A percentile compares a stretch with the other conserved stretches of the same genome.
Evolutionary conservation across 2,113 vertebrate species (phyloP).

Genomic region (Chauna torquata): DNA sequence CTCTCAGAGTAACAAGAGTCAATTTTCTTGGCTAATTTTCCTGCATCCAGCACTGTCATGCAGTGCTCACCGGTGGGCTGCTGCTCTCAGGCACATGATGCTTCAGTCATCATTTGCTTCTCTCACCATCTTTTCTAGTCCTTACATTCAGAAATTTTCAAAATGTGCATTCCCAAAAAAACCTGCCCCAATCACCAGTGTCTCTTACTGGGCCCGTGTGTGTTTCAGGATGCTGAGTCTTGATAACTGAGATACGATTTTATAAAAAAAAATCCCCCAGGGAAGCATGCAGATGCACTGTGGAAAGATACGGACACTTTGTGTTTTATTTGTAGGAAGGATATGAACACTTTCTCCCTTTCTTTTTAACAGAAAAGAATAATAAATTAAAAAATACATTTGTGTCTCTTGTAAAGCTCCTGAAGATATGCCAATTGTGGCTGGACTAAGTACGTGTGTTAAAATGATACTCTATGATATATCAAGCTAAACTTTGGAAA

Average conservation of each 20-base stretch:
- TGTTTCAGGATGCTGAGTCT: constrained; percentile 20
- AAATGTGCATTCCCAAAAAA: background rate
- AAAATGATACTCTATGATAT: background rate
- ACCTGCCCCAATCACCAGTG: background rate
- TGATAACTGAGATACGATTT: constrained; percentile 41
- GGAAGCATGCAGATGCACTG: background rate
- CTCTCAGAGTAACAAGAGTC: background rate
- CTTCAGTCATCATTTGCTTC: background rate
- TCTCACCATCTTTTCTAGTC: background rate
- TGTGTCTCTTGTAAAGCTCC: background rate
- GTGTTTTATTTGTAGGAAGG: background rate
- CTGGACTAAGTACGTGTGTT: background rate
- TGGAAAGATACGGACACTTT: constrained; percentile 9
- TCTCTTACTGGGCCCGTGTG: background rate
- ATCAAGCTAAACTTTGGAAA: background rate
- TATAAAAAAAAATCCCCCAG: constrained; percentile 24
- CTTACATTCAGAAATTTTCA: background rate
- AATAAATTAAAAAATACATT: background rate
- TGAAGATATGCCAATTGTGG: background rate
- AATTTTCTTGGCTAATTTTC: background rate
- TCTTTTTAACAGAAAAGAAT: background rate
- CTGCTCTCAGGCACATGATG: background rate
- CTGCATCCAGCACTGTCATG: background rate
- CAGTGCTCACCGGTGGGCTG: background rate
- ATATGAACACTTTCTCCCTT: background rate